Conservation (phyloP, 2,797 vertebrate species). For the Lacerta agilis region DNA sequence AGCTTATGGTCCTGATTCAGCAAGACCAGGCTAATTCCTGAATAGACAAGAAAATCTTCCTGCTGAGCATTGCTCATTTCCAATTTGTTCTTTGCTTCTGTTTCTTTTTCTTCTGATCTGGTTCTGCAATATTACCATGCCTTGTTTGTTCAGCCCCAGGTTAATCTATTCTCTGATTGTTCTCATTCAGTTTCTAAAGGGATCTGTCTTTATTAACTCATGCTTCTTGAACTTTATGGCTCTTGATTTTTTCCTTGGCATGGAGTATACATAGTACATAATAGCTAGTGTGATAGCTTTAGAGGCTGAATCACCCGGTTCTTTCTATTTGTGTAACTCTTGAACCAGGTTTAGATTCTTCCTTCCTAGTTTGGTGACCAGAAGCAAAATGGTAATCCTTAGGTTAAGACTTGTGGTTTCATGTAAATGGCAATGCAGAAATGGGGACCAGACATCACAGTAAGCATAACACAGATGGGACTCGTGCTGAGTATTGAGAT, state of each 20-base stretch:
- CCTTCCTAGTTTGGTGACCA: no score
- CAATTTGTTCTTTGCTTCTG: background rate
- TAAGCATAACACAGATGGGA: no score
- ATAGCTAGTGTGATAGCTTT: no score
- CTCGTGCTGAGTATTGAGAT: no score
- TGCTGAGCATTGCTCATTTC: background rate
- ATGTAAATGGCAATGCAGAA: no score
- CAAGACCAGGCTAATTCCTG: background rate
- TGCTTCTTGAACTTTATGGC: background rate
- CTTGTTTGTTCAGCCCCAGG: background rate
- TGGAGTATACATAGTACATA: background rate
- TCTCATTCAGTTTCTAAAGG: background rate
- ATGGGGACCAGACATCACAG: no score
- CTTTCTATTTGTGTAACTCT: no score
- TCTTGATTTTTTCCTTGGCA: constrained; percentile 1
- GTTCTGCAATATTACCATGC: background rate
- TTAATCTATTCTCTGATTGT: background rate
- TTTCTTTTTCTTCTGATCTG: background rate
- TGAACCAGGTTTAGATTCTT: no score
- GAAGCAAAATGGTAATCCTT: no score
- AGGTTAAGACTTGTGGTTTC: no score
- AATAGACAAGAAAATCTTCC: background rate
- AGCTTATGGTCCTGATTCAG: background rate
- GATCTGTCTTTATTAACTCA: background rate
- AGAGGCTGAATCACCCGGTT: no score